Conservation (phyloP, 2,888 invertebrate species). For the Eumerus sabulonum region DNA sequence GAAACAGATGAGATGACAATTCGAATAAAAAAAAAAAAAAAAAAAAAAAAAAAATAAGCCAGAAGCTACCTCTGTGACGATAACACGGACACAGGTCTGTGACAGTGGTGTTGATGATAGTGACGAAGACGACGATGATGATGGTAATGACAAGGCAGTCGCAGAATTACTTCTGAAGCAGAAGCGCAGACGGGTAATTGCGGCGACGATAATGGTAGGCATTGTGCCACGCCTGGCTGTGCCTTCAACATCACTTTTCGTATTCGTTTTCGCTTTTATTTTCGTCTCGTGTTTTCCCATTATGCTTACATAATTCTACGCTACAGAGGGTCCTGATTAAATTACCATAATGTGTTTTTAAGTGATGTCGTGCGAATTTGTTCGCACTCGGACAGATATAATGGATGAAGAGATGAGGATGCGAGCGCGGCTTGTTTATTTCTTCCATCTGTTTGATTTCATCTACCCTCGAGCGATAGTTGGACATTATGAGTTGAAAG, state of each 20-base stretch:
- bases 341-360: constrained; percentile 65
- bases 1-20: constrained; percentile 17
- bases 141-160: constrained; percentile 6
- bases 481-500: no score
- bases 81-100: constrained; percentile 6
- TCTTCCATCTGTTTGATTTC: no score
- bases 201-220: constrained; percentile 31
- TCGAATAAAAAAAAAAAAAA: constrained; percentile 36
- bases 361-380: constrained; percentile 63
- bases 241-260: background rate
- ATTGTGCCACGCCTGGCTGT: constrained; percentile 22
- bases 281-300: background rate
- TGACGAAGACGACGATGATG: constrained; percentile 14
- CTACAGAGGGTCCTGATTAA: constrained; percentile 57
- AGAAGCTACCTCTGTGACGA: constrained; percentile 17
- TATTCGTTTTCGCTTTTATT: constrained; percentile 26
- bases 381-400: constrained; percentile 47
- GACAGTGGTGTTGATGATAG: constrained; percentile 6
- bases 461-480: no score
- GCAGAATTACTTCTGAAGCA: background rate
- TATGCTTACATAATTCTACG: constrained; percentile 30
- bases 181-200: constrained; percentile 33
- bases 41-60: no score
- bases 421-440: no score
- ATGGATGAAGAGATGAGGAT: no score